A percentile compares a stretch with the other conserved stretches of the same genome.
Conservation (phyloP, 2,113 vertebrate species). For the Grallaria varia region DNA sequence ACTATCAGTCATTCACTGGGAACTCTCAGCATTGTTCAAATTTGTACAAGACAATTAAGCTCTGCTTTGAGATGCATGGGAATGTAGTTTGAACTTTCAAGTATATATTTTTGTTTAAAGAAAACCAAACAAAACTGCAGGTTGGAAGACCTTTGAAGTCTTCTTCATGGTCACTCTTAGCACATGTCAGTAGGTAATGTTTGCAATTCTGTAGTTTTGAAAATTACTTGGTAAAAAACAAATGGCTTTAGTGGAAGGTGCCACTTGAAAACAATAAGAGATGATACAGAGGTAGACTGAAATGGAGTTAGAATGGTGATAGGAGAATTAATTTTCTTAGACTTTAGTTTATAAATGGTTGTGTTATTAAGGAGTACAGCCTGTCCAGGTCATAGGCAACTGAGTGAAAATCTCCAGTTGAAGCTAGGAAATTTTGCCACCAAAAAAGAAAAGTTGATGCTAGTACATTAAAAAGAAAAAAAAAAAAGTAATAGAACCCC, state of each 20-base stretch:
- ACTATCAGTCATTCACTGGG: background rate
- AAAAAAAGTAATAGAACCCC: background rate
- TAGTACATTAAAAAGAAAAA: background rate
- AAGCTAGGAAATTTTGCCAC: background rate
- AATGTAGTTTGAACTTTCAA: background rate
- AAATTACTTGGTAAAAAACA: background rate
- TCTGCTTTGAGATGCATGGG: background rate
- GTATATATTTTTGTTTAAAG: background rate
- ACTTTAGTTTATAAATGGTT: background rate
- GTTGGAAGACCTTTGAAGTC: slow-evolving; percentile 6
- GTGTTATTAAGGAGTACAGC: background rate
- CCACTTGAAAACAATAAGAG: background rate
- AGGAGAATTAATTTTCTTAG: background rate
- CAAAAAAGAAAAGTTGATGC: background rate
- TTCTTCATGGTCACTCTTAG: background rate
- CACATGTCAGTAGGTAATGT: background rate
- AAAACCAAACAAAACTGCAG: background rate
- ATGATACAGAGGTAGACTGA: background rate
- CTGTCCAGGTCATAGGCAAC: background rate
- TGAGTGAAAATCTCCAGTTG: background rate
- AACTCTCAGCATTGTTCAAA: background rate
- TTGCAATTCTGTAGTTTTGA: background rate
- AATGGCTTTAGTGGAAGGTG: background rate
- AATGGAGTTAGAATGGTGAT: background rate
- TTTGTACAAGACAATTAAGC: background rate